phyloP scores from a whole-genome alignment of 2,888 invertebrate species.

The Drosophila antonietae region DNA sequence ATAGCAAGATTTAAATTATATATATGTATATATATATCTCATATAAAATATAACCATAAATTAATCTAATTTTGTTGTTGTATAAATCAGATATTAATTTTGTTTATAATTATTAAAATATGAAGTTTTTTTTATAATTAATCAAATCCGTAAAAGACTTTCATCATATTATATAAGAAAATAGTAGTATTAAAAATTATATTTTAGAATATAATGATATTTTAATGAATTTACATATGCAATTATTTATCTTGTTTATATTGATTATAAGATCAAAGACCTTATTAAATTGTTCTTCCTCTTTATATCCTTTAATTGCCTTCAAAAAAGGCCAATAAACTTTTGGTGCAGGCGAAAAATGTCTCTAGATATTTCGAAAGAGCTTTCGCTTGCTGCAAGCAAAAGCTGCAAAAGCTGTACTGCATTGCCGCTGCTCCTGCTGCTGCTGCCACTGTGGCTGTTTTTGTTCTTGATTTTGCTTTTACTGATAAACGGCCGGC shows the following conservation, averaged over 20 bases:
- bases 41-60: too few species aligned
- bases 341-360: slow-evolving; percentile 30
- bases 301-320: background rate
- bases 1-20: too few species aligned
- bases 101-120: background rate
- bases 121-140: background rate
- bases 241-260: background rate
- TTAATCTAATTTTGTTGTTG: too few species aligned
- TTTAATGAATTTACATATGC: background rate
- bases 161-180: too few species aligned
- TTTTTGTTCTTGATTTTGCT: slow-evolving; percentile 20
- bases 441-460: slow-evolving; percentile 8
- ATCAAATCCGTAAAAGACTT: too few species aligned
- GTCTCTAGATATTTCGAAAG: slow-evolving; percentile 23
- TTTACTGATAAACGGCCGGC: slow-evolving; percentile 46
- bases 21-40: too few species aligned
- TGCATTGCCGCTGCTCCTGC: slow-evolving; percentile 22
- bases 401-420: slow-evolving; percentile 69
- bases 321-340: slow-evolving; percentile 46
- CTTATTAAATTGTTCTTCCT: background rate
- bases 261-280: slow-evolving; percentile 8
- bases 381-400: slow-evolving; percentile 54
- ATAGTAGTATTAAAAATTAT: too few species aligned
- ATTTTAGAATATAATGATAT: too few species aligned
- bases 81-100: too few species aligned